A percentile compares a stretch with the other conserved stretches of the same genome.
Evolutionary conservation across 2,797 vertebrate species (phyloP).

Genomic region (Helicolenus hilgendorfi): DNA sequence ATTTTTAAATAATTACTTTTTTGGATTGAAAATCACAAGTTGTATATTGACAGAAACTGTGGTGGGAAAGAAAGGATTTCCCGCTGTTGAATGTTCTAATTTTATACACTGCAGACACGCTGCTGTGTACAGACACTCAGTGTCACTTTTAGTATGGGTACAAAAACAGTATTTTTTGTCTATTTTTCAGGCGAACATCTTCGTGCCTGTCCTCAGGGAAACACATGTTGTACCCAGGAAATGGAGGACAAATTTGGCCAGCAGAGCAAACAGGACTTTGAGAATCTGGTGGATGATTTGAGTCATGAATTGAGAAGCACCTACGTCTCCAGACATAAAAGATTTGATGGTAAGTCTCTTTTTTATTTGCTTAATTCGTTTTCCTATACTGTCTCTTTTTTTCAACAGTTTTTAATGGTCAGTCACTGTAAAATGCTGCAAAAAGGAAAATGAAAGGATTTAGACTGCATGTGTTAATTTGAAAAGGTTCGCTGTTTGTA

Average conservation of each 20-base stretch:
- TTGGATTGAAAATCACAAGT: background rate
- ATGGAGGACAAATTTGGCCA: conserved; percentile 97
- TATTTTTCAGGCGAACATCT: conserved; percentile 94
- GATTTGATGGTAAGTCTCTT: conserved; percentile 95
- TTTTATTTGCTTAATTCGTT: background rate
- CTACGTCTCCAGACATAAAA: conserved; percentile 96
- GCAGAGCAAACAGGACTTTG: conserved; percentile 96
- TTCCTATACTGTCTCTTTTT: background rate
- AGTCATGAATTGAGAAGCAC: conserved; percentile 95
- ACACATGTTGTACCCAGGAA: conserved; percentile 96
- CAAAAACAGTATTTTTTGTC: background rate
- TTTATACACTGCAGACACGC: background rate
- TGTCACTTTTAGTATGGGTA: background rate
- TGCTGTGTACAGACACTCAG: background rate
- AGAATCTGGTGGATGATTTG: conserved; percentile 94
- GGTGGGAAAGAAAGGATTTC: background rate
- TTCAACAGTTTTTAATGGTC: background rate
- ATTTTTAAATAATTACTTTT: background rate
- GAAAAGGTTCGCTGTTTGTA: conserved; percentile 57
- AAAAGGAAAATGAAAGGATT: conserved; percentile 36
- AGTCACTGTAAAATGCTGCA: conserved; percentile 9
- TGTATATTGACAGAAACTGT: background rate
- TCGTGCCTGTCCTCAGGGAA: conserved; percentile 95
- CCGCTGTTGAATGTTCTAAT: background rate
- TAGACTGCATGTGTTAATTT: conserved; percentile 51